A percentile compares a stretch with the other conserved stretches of the same genome.
phyloP scores from a whole-genome alignment of 2,113 vertebrate genomes.

The Rafetus swinhoei region DNA sequence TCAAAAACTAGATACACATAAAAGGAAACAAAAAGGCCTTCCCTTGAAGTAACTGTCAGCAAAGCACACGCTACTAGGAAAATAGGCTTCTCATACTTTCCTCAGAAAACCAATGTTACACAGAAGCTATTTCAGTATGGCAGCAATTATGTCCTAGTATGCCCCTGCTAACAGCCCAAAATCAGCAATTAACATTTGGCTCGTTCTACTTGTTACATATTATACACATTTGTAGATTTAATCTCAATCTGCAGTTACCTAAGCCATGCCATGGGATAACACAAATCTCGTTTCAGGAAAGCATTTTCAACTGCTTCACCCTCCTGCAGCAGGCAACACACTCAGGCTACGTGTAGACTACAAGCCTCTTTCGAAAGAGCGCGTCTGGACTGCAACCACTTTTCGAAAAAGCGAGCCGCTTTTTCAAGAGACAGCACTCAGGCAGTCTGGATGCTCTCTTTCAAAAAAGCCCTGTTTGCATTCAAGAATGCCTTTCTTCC shows the following conservation, averaged over 20 bases:
- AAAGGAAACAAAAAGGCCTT: slow-evolving; percentile 21
- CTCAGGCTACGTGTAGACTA: background rate
- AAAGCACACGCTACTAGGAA: slow-evolving; percentile 17
- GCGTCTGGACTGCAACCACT: no score
- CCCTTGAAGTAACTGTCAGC: slow-evolving; percentile 21
- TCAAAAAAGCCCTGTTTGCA: no score
- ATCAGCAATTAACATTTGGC: slow-evolving; percentile 44
- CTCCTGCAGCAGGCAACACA: slow-evolving; percentile 31
- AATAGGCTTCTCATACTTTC: background rate
- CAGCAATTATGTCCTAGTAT: slow-evolving; percentile 32
- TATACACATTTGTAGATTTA: slow-evolving; percentile 66
- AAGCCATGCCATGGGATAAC: background rate
- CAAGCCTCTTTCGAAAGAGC: no score
- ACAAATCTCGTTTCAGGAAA: slow-evolving; percentile 44
- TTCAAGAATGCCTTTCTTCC: no score
- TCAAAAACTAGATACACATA: background rate
- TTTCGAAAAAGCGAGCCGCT: no score
- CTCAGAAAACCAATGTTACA: slow-evolving; percentile 55
- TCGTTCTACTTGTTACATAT: slow-evolving; percentile 49
- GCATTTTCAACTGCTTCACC: slow-evolving; percentile 20
- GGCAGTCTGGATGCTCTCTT: no score
- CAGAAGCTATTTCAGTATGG: slow-evolving; percentile 38
- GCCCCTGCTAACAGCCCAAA: slow-evolving; percentile 45
- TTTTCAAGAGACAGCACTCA: no score
- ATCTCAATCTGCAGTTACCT: slow-evolving; percentile 21